Evolutionary conservation across 1,140 invertebrate species (phyloP), one percentile per base, ranked within the genome.

Genomic region (Antheraea pernyi): DNA sequence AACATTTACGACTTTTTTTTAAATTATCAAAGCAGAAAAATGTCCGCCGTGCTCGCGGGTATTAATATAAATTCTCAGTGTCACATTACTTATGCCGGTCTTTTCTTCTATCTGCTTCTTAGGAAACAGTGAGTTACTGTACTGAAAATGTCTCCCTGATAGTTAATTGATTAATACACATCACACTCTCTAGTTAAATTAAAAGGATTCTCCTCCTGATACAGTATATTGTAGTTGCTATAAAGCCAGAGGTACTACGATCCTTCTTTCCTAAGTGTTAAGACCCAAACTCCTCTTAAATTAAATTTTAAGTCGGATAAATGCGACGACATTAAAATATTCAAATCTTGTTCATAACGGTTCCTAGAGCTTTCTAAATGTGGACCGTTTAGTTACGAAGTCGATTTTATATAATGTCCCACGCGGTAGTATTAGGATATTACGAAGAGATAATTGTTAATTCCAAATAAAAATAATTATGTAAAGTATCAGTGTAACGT

Each of bases 251-350:
- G 13, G 11, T 10, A 42, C 39, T 53, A 53, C 46, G 9, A 6
- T 53, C 9, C 46, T 9, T 16, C 46, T 16, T 1, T 53, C 9
- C 11, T 64, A 68, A 71, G 65, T n/a, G 22, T 53, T 69, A 66
- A 72, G 67, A 63, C 42, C 18, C 64, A 59, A 60, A 75, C 73
- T 75, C 70, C 70, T 67, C 71, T 67, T 65, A 78, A 84, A 84
- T 84, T 82, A 81, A 84, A 84, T 81, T 82, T 79, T 72, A 82
- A 79, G 80, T 72, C 75, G 78, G 81, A 84, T 81, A 78, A 85
- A 83, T 85, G 75, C 78, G 74, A 72, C 68, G 78, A 73, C 81
- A 79, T 82, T 85, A 82, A 81, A 85, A 79, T 80, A 85, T 85
- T 85, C 78, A 80, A 82, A 83, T 79, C 79, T 83, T 82, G 78